Conservation (phyloP, 92 coral and sea anemone species). For the Desmophyllum pertusum region DNA sequence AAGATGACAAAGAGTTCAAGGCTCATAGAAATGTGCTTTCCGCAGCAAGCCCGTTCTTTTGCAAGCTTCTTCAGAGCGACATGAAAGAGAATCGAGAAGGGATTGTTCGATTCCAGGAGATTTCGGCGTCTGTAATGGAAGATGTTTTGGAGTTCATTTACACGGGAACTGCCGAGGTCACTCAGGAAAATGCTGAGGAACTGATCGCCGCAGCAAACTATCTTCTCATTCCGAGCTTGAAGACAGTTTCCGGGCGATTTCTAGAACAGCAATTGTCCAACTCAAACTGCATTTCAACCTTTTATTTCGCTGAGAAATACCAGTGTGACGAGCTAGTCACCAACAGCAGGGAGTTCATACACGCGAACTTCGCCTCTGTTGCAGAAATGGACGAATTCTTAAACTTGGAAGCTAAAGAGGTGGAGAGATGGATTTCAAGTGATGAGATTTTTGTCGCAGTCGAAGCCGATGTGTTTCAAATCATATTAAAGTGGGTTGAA, state of each 20-base stretch:
- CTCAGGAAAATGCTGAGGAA: constrained; percentile 8
- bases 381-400: constrained; percentile 3
- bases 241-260: background rate
- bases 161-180: constrained; percentile 18
- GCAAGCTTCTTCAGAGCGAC: constrained; percentile 16
- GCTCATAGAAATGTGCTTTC: constrained; percentile 33
- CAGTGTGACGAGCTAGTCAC: background rate
- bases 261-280: background rate
- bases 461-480: background rate
- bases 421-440: background rate
- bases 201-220: constrained; percentile 7
- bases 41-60: constrained; percentile 37
- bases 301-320: constrained; percentile 16
- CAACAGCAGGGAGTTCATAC: background rate
- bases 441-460: background rate
- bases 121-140: constrained; percentile 7
- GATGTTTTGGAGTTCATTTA: constrained; percentile 21
- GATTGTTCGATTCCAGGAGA: constrained; percentile 19
- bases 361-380: background rate
- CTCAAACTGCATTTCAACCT: background rate
- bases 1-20: constrained; percentile 28
- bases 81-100: constrained; percentile 38
- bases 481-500: constrained; percentile 19
- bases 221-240: background rate
- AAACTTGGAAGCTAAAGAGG: background rate